Evolutionary conservation across 37 sponge, comb jelly and placozoan species (phyloP), one percentile per base, ranked within the genome.

Genomic region (Cliona cf. orientalis): DNA sequence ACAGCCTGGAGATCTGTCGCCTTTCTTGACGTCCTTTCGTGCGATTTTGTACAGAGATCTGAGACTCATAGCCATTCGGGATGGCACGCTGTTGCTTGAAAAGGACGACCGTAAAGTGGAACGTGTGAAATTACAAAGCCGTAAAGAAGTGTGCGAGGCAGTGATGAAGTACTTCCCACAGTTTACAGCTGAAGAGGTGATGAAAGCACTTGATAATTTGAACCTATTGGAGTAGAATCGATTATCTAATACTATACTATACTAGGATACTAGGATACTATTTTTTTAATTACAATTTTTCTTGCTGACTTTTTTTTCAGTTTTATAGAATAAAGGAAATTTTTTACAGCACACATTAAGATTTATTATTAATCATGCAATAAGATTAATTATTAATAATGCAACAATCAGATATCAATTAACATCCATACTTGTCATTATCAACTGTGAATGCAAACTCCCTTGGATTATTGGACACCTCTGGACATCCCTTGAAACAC

Each of bases 401-500:
- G 55, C 55, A 49, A 19, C 17, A 49, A n/a, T n/a, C n/a, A n/a
- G n/a, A n/a, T n/a, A n/a, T n/a, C n/a, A n/a, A n/a, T 19, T 44
- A n/a, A 42, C 89, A 88, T 17, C 83, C 78, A 76, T 88, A 88
- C 6, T 32, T 33, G 34, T 36, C 14, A n/a, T n/a, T n/a, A 29
- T 45, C 39, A 28, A 42, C 21, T 23, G 32, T 17, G 21, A 53
- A 46, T 2, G 22, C 0, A 19, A 86, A 57, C 60, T 89, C 79
- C 3, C 36, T 42, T 67, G 58, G 66, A 28, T 81, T 91, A 59
- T 91, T 91, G 38, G 71, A 72, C 33, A 71, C 74, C 34, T 72
- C 67, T 1, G 91, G 91, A 42, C 91, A 91, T 2, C 87, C 87
- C 61, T 71, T 91, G 39, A 63, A 91, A 85, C 91, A 91, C 38